A percentile compares a stretch with the other conserved stretches of the same genome.
Conservation (phyloP, 1,140 invertebrate species). For the Cyclina sinensis region DNA sequence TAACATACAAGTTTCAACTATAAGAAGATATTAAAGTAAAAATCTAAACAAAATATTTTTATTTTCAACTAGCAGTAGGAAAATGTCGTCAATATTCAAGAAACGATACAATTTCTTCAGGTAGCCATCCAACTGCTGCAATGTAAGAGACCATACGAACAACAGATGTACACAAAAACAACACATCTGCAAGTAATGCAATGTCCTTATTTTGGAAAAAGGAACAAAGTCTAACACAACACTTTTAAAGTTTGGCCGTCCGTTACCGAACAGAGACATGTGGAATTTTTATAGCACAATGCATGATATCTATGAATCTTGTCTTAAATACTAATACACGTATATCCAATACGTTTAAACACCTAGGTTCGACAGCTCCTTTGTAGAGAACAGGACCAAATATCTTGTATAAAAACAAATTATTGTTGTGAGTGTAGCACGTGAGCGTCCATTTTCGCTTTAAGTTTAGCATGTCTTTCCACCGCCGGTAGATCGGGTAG, state of each 20-base stretch:
- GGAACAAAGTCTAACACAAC: constrained; percentile 14
- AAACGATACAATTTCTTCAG: neutral
- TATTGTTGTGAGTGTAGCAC: constrained; percentile 23
- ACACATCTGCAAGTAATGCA: constrained; percentile 39
- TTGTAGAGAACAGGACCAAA: neutral
- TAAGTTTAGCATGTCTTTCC: neutral
- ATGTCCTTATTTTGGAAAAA: constrained; percentile 33
- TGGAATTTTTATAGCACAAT: constrained; percentile 40
- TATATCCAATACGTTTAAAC: neutral
- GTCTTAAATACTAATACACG: constrained; percentile 25
- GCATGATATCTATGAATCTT: neutral
- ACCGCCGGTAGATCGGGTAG: neutral
- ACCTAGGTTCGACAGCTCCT: constrained; percentile 4
- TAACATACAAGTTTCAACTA: too few relatives aligned
- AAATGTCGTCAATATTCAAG: too few relatives aligned
- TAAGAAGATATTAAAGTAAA: too few relatives aligned
- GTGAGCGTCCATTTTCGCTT: constrained; percentile 34
- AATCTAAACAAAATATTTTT: too few relatives aligned
- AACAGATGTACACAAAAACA: constrained; percentile 38
- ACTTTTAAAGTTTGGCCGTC: constrained; percentile 33
- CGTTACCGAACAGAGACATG: neutral
- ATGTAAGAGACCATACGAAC: constrained; percentile 22
- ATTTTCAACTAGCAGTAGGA: too few relatives aligned
- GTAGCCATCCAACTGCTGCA: neutral
- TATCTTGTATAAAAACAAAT: constrained; percentile 37